Percentiles rank a stretch among this genome's conserved stretches.
Evolutionary conservation across 2,113 vertebrate genomes (phyloP).

Genomic region (Pedionomus torquatus): DNA sequence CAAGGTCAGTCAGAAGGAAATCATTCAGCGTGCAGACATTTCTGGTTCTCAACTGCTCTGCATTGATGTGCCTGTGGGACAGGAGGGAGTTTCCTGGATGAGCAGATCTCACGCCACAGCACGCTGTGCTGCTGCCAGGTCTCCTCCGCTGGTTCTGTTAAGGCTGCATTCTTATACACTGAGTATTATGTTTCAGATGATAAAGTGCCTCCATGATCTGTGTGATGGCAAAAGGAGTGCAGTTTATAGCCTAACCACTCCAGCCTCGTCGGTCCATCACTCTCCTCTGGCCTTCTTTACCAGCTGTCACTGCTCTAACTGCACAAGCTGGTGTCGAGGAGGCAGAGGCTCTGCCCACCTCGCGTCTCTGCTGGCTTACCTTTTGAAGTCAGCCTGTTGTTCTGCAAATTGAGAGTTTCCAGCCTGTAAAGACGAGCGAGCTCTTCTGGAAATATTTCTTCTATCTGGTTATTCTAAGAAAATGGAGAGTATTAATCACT

Average conservation of each 20-base stretch:
- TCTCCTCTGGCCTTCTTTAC: neutral
- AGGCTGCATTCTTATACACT: slow-evolving; percentile 53
- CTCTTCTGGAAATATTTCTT: slow-evolving; percentile 87
- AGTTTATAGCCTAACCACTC: neutral
- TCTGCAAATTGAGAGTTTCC: slow-evolving; percentile 96
- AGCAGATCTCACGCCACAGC: slow-evolving; percentile 26
- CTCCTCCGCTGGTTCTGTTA: slow-evolving; percentile 34
- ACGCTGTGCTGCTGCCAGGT: slow-evolving; percentile 40
- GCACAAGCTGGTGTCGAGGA: neutral
- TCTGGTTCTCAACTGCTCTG: slow-evolving; percentile 19
- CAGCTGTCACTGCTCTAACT: neutral
- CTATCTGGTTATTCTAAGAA: slow-evolving; percentile 92
- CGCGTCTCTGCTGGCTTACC: slow-evolving; percentile 67
- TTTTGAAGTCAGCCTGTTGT: slow-evolving; percentile 92
- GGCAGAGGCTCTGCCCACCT: neutral
- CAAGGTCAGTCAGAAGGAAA: slow-evolving; percentile 38
- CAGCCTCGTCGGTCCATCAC: neutral
- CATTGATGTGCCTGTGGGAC: slow-evolving; percentile 45
- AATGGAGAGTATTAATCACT: slow-evolving; percentile 34
- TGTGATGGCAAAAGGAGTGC: slow-evolving; percentile 5
- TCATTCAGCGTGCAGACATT: neutral
- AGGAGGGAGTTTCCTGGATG: slow-evolving; percentile 44
- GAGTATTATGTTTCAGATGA: slow-evolving; percentile 21
- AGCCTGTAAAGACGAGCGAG: slow-evolving; percentile 88
- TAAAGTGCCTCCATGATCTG: slow-evolving; percentile 36